Percentiles rank a stretch among this genome's conserved stretches.
phyloP scores from a whole-genome alignment of 2,797 vertebrate genomes.

The Aselliscus stoliczkanus region DNA sequence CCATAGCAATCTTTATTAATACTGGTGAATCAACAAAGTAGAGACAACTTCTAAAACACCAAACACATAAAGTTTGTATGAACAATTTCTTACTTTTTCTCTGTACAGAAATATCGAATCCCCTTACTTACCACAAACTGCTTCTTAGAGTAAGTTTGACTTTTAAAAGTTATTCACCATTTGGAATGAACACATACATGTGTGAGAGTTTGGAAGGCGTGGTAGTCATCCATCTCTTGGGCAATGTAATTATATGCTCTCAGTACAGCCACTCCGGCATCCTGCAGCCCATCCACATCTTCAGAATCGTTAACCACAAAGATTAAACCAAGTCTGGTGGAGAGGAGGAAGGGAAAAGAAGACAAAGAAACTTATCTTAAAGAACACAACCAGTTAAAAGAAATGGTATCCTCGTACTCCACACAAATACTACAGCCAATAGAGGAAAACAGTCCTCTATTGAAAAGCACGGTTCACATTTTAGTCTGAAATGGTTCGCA shows the following conservation, averaged over 20 bases:
- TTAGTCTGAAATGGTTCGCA: neutral
- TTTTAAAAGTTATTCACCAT: neutral
- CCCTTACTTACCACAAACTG: neutral
- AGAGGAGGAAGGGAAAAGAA: neutral
- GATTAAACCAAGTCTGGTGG: constrained; percentile 91
- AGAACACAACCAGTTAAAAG: neutral
- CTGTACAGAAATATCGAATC: neutral
- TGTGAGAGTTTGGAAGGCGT: constrained; percentile 92
- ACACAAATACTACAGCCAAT: neutral
- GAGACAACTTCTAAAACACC: neutral
- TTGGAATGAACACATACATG: constrained; percentile 85
- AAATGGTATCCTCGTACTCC: neutral
- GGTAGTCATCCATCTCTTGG: constrained; percentile 91
- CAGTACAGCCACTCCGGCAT: constrained; percentile 92
- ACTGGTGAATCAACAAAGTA: neutral
- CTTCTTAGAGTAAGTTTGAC: neutral
- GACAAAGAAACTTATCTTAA: constrained; percentile 41
- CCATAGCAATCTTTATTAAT: neutral
- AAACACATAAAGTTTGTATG: neutral
- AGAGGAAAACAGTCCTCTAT: neutral
- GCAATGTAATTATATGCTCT: constrained; percentile 95
- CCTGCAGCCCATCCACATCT: constrained; percentile 92
- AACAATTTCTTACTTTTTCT: neutral
- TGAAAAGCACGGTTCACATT: neutral
- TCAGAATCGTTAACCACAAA: constrained; percentile 94